Evolutionary conservation across 2,888 invertebrate species (phyloP), one percentile per base, ranked within the genome.

Genomic region (Andricus quercusramuli): DNA sequence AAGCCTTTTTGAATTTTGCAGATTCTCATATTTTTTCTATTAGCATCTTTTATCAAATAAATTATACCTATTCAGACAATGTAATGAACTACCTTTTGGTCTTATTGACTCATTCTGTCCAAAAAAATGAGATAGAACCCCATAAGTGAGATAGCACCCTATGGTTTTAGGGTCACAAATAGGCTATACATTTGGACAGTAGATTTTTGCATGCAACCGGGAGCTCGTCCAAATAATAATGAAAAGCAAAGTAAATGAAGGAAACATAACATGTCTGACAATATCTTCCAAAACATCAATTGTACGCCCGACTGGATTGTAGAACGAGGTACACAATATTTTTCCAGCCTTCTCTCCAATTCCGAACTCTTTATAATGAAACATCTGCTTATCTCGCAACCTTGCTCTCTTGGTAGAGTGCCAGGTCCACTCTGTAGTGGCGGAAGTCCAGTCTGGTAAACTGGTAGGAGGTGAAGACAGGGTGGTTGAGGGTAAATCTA

Each of bases 371-470:
- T 74, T 74, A 56, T 74, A 25, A 56, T 29, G 51, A 74, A 74
- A 74, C 74, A 74, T 74, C 74, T 74, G 74, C 74, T 74, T 74
- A 74, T 74, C 74, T 74, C 51, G 56, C 25, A 56, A 11, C 5
- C 25, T 51, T 8, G 37, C 70, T 70, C 74, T 56, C 56, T 74
- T 74, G 74, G 74, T 29, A 74, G 32, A 74, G 1, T 56, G 64
- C 70, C 47, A 44, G 64, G 76, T 85, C 83, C 79, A 82, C 77
- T 79, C 83, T 82, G 80, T 83, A 87, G 86, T 83, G 87, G 84
- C 90, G 90, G 89, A 90, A 90, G 89, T 90, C 86, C 88, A 86
- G 89, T 88, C 89, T 88, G 88, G 87, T 88, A 86, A 89, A 83
- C 86, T 79, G 80, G 77, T 25, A 79, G 80, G 83, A 81, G 82